Evolutionary conservation across 2,113 vertebrate genomes (phyloP).

Genomic region (Cryptotis parvus): DNA sequence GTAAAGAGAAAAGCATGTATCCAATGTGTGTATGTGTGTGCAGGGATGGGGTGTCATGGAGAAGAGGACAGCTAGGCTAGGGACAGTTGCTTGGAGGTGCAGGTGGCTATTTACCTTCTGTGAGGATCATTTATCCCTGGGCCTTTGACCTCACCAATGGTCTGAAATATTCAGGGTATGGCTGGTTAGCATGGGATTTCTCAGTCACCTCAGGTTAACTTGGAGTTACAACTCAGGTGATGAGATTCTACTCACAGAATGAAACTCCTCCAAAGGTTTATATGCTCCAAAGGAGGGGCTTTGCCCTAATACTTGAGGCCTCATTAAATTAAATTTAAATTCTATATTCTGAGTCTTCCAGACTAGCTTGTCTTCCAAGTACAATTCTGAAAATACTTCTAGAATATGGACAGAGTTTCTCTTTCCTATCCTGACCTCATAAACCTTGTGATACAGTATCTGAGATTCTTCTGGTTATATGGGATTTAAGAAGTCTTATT

Average conservation of each 20-base stretch:
- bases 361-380: not conserved
- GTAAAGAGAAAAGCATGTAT: too few species aligned
- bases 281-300: not conserved
- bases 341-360: not conserved
- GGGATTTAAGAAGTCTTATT: not conserved
- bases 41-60: not conserved
- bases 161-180: not conserved
- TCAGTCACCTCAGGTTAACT: not conserved
- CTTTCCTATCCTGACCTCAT: not conserved
- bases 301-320: not conserved
- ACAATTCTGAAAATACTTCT: slow-evolving; percentile 28
- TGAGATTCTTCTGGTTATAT: not conserved
- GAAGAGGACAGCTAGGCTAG: not conserved
- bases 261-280: not conserved
- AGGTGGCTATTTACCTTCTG: not conserved
- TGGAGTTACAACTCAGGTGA: not conserved
- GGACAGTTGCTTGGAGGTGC: not conserved
- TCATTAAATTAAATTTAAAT: not conserved
- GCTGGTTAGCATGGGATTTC: not conserved
- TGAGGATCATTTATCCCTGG: not conserved
- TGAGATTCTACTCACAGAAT: not conserved
- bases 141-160: not conserved
- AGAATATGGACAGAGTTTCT: not conserved
- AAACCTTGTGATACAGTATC: not conserved
- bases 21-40: not conserved